Evolutionary conservation across 1,140 invertebrate species (phyloP).

Genomic region (Lepidostoma basale): DNA sequence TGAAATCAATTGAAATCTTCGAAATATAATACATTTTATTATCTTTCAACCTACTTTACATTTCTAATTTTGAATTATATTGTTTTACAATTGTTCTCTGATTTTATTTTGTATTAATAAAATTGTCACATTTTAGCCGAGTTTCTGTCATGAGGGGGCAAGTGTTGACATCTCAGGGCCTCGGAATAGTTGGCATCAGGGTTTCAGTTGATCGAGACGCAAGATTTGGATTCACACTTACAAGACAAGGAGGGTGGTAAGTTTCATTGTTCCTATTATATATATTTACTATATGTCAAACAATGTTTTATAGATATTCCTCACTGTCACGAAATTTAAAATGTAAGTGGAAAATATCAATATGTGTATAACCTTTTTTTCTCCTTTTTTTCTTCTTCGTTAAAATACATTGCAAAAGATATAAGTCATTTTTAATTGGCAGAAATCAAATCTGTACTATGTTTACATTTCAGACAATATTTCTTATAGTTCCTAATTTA

Average conservation of each 20-base stretch:
- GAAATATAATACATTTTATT: not conserved
- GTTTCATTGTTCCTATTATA: too few species aligned
- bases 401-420: too few species aligned
- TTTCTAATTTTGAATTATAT: not conserved
- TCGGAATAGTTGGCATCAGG: conserved; percentile 93
- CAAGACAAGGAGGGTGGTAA: conserved; percentile 93
- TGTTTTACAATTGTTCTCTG: not conserved
- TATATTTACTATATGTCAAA: too few species aligned
- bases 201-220: conserved; percentile 94
- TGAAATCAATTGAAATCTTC: not conserved
- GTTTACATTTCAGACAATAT: too few species aligned
- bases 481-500: too few species aligned
- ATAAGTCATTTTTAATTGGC: too few species aligned
- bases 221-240: conserved; percentile 94
- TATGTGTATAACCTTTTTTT: not conserved
- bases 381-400: not conserved
- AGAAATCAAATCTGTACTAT: too few species aligned
- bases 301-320: too few species aligned
- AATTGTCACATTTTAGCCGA: conserved; percentile 71
- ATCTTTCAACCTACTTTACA: not conserved
- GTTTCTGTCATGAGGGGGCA: conserved; percentile 98
- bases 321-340: too few species aligned
- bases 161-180: conserved; percentile 90
- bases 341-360: not conserved
- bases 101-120: conserved; percentile 24